These are phyloP conservation scores for Chaitophorus viminalis DNA, from an alignment of 2,888 invertebrate species.

Conservation along the genomic window DNA sequence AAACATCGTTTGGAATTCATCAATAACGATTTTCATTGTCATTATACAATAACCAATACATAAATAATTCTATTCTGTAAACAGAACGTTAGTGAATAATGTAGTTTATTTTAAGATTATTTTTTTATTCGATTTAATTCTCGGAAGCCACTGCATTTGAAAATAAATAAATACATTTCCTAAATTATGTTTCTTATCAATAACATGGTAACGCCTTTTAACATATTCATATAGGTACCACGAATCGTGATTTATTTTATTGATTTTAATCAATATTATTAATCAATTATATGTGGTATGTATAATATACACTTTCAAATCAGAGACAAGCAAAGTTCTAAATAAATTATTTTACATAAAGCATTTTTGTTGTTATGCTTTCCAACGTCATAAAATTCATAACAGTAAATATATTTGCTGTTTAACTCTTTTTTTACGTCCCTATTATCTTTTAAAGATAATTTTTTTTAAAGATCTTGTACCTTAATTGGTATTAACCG, in stretches of 20 bases:
- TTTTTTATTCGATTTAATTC: neutral
- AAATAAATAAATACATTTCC: neutral
- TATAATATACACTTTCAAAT: slow-evolving; percentile 10
- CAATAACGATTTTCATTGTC: slow-evolving; percentile 2
- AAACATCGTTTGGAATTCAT: neutral
- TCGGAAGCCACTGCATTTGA: neutral
- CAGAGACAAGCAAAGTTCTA: neutral
- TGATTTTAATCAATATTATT: neutral
- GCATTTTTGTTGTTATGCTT: slow-evolving; percentile 46
- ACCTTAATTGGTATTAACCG: no score
- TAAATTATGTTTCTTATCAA: neutral
- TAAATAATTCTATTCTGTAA: neutral
- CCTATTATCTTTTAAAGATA: slow-evolving; percentile 34
- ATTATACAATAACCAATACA: neutral
- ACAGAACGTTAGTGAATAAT: slow-evolving; percentile 1
- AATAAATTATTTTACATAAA: neutral
- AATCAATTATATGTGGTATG: neutral
- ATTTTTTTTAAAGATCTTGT: slow-evolving; percentile 17
- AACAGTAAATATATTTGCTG: slow-evolving; percentile 43
- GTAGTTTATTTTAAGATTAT: neutral
- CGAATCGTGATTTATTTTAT: no score
- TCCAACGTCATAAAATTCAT: slow-evolving; percentile 43
- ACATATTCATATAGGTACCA: no score
- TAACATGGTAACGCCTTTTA: no score
- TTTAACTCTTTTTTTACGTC: slow-evolving; percentile 40